These are phyloP conservation scores for Invenusta paracnida DNA, from an alignment of 2,888 invertebrate genomes.

Conservation along the genomic window DNA sequence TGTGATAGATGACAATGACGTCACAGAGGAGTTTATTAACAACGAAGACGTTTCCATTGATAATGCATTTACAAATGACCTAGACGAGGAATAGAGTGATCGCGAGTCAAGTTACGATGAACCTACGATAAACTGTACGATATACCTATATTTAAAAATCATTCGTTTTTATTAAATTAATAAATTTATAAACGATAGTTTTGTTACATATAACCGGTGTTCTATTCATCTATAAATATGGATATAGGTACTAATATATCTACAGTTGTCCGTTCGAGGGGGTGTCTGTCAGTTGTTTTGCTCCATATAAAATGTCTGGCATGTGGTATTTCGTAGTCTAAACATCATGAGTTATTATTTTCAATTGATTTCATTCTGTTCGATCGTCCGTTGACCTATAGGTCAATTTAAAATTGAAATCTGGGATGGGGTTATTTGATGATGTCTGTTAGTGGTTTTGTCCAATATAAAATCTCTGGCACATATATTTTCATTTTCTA, in stretches of 20 bases:
- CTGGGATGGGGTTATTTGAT: background rate
- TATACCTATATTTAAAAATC: background rate
- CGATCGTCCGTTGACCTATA: too few relatives aligned
- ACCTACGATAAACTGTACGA: background rate
- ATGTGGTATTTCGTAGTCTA: background rate
- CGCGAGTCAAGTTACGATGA: constrained; percentile 2
- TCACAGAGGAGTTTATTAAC: background rate
- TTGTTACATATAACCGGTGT: background rate
- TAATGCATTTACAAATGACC: background rate
- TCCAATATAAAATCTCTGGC: constrained; percentile 1
- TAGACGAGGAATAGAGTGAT: constrained; percentile 4
- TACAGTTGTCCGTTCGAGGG: background rate
- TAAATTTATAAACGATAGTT: background rate
- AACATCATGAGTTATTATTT: background rate
- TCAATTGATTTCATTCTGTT: background rate
- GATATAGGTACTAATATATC: background rate
- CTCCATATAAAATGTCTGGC: constrained; percentile 15
- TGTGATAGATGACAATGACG: background rate
- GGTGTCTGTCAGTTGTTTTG: background rate
- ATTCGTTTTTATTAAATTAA: background rate
- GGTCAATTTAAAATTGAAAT: background rate
- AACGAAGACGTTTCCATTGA: background rate
- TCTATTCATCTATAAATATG: constrained; percentile 4
- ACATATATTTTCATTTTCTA: constrained; percentile 26
- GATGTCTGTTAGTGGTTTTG: background rate